Conservation (phyloP, 2,113 vertebrate genomes). For the Gymnocephalus cernua region DNA sequence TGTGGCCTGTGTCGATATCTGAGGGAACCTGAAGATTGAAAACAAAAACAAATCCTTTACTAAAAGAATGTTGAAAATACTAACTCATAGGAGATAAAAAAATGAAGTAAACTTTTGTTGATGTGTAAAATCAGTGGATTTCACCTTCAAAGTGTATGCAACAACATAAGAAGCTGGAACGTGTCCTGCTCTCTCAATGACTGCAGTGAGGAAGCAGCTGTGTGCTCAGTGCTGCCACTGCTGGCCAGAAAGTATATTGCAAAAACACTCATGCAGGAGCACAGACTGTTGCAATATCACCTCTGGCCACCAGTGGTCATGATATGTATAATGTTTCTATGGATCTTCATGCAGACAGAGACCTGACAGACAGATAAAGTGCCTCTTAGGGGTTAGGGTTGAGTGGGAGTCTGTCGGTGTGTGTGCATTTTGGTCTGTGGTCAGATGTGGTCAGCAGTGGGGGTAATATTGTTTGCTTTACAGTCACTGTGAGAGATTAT, state of each 20-base stretch:
- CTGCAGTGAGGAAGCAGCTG: not conserved
- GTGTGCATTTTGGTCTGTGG: not conserved
- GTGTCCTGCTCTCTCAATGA: not conserved
- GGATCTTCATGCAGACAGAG: not conserved
- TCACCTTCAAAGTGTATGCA: not conserved
- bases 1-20: not conserved
- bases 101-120: not conserved
- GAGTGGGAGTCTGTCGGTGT: not conserved
- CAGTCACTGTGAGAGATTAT: not conserved
- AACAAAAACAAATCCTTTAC: too few species aligned
- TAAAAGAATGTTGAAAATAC: too few species aligned
- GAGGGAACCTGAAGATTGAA: not conserved
- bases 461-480: not conserved
- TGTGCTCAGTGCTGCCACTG: conserved; percentile 2
- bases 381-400: not conserved
- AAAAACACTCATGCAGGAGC: conserved; percentile 17
- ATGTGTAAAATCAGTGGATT: not conserved
- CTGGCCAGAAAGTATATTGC: conserved; percentile 7
- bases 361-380: too few species aligned
- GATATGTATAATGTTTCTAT: not conserved
- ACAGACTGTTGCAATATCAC: not conserved
- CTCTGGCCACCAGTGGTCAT: conserved; percentile 3
- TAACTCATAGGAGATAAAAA: not conserved
- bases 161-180: not conserved
- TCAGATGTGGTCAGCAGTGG: not conserved